Percentiles rank a stretch among this genome's conserved stretches.
phyloP scores from a whole-genome alignment of 2,113 vertebrate genomes.

The Acanthisitta chloris region DNA sequence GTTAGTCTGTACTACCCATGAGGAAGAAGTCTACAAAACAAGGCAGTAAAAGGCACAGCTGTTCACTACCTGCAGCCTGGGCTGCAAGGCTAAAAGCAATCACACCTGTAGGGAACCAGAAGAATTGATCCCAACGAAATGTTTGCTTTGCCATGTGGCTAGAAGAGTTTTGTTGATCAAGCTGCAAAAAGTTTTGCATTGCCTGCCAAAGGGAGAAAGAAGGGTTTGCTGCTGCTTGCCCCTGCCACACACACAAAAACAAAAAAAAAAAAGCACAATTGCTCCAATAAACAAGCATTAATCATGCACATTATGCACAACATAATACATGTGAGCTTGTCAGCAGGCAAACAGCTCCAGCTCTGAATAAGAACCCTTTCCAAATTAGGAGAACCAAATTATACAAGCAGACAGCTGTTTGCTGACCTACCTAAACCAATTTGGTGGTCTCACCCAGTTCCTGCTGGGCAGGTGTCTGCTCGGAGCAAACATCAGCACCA shows the following conservation, averaged over 20 bases:
- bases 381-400: conserved; percentile 73
- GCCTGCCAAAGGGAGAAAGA: background rate
- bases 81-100: background rate
- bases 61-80: background rate
- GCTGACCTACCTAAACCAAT: conserved; percentile 72
- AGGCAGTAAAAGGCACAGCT: background rate
- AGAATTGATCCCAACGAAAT: background rate
- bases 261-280: conserved; percentile 57
- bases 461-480: conserved; percentile 69
- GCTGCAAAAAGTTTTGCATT: background rate
- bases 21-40: background rate
- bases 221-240: conserved; percentile 48
- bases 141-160: background rate
- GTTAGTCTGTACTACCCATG: background rate
- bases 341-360: conserved; percentile 53
- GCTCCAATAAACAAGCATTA: conserved; percentile 70
- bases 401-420: conserved; percentile 74
- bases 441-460: conserved; percentile 69
- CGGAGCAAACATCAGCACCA: conserved; percentile 49
- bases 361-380: conserved; percentile 46
- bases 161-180: background rate
- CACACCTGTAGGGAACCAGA: background rate
- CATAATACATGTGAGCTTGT: conserved; percentile 71
- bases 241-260: conserved; percentile 31
- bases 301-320: conserved; percentile 75